Percentiles rank a stretch among this genome's conserved stretches.
Conservation (phyloP, 1,140 invertebrate species). For the Bacillus rossius region DNA sequence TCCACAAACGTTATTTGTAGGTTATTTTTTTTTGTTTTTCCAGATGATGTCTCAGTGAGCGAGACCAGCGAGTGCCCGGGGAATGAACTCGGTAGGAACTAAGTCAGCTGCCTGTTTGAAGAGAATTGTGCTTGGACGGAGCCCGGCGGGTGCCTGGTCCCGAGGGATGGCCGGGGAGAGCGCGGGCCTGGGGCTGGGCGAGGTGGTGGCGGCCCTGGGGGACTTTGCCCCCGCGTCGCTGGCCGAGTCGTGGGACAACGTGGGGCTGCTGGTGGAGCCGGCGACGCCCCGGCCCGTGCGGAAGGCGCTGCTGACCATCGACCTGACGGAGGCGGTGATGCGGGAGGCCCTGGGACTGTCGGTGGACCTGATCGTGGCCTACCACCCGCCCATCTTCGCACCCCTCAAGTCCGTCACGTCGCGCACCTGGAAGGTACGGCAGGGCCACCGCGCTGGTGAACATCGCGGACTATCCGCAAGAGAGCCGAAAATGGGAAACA, state of each 20-base stretch:
- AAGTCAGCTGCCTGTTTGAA: too few relatives aligned
- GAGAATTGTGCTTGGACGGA: too few relatives aligned
- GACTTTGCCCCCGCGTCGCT: conserved; percentile 62
- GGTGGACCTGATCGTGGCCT: conserved; percentile 81
- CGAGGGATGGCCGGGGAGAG: conserved; percentile 1
- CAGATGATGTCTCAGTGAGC: too few relatives aligned
- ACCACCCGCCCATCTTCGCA: conserved; percentile 93
- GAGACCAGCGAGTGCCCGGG: too few relatives aligned
- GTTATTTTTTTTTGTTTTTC: too few relatives aligned
- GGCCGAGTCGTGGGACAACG: conserved; percentile 93
- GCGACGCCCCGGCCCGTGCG: conserved; percentile 51
- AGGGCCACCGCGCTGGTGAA: too few relatives aligned
- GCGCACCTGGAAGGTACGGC: conserved; percentile 64
- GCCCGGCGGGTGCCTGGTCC: too few relatives aligned
- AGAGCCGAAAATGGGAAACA: too few relatives aligned
- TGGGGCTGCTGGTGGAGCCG: conserved; percentile 85
- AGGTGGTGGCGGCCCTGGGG: conserved; percentile 58
- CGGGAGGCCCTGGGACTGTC: conserved; percentile 68
- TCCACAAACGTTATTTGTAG: too few relatives aligned
- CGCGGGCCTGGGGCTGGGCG: conserved; percentile 47
- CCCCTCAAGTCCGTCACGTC: conserved; percentile 72
- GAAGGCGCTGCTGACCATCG: conserved; percentile 87
- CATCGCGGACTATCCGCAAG: too few relatives aligned
- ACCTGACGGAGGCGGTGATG: conserved; percentile 85
- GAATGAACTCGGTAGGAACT: too few relatives aligned